phyloP scores from a whole-genome alignment of 1,140 invertebrate genomes.

The Diachasma alloeum region DNA sequence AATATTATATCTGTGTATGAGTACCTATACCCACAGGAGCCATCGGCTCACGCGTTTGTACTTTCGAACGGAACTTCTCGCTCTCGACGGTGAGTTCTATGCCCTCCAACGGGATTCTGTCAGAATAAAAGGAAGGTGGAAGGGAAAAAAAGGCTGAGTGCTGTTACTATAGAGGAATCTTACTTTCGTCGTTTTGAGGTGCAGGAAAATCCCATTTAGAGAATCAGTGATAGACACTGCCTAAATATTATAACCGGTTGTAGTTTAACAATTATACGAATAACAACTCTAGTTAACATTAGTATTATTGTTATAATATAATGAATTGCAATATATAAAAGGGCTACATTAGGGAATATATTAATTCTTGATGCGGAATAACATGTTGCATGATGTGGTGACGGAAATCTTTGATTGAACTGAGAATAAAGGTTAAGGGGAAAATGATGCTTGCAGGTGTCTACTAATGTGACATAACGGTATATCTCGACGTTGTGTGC shows the following conservation, averaged over 20 bases:
- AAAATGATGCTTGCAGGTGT: conserved; percentile 57
- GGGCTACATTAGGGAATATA: too few relatives aligned
- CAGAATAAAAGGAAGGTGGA: conserved; percentile 12
- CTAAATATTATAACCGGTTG: neutral
- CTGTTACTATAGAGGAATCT: conserved; percentile 13
- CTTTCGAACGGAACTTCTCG: conserved; percentile 23
- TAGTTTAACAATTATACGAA: too few relatives aligned
- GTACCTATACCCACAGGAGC: conserved; percentile 10
- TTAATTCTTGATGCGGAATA: too few relatives aligned
- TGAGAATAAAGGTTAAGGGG: conserved; percentile 25
- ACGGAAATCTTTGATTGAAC: neutral
- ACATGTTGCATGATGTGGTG: neutral
- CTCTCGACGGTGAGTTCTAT: conserved; percentile 25
- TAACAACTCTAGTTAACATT: too few relatives aligned
- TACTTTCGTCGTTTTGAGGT: conserved; percentile 9
- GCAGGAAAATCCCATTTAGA: neutral
- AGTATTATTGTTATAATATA: too few relatives aligned
- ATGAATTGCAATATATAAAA: too few relatives aligned
- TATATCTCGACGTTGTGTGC: conserved; percentile 39
- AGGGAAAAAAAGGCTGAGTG: conserved; percentile 16
- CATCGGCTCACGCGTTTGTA: conserved; percentile 8
- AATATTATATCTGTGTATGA: neutral
- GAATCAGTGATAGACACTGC: neutral
- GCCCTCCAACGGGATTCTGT: conserved; percentile 29
- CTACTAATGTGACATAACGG: conserved; percentile 66